phyloP scores from a whole-genome alignment of 2,113 vertebrate genomes.

The Spea multiplicata region DNA sequence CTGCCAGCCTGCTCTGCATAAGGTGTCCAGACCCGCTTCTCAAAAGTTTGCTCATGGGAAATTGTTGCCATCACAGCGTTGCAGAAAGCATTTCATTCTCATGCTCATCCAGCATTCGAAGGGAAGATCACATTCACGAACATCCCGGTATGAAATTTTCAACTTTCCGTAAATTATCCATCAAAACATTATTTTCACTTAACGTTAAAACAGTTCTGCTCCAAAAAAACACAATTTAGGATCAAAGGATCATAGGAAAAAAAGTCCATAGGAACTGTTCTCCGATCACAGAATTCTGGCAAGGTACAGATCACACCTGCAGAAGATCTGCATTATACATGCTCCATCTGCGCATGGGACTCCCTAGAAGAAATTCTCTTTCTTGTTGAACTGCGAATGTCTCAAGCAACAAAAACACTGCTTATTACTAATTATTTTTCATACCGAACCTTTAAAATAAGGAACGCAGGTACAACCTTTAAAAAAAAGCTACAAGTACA shows the following conservation, averaged over 20 bases:
- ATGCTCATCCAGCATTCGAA: no score
- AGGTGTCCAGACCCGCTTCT: no score
- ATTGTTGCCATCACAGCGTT: no score
- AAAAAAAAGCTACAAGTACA: no score
- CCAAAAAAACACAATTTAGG: neutral
- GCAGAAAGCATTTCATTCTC: no score
- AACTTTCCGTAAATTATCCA: neutral
- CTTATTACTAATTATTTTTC: slow-evolving; percentile 27
- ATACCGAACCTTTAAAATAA: slow-evolving; percentile 1
- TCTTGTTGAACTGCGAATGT: slow-evolving; percentile 5
- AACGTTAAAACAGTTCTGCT: neutral
- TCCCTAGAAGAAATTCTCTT: slow-evolving; percentile 10
- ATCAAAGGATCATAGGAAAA: slow-evolving; percentile 48
- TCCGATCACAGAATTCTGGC: slow-evolving; percentile 78
- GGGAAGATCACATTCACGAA: no score
- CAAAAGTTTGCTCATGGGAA: no score
- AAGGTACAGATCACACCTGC: slow-evolving; percentile 17
- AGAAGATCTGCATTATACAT: slow-evolving; percentile 13
- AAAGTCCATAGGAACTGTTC: slow-evolving; percentile 77
- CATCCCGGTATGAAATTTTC: no score
- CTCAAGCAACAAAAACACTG: neutral
- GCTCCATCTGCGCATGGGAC: slow-evolving; percentile 1
- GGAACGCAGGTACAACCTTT: neutral
- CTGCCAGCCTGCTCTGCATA: no score
- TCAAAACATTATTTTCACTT: slow-evolving; percentile 7